Conservation (phyloP, 2,888 invertebrate genomes). For the Tetranychus piercei region DNA sequence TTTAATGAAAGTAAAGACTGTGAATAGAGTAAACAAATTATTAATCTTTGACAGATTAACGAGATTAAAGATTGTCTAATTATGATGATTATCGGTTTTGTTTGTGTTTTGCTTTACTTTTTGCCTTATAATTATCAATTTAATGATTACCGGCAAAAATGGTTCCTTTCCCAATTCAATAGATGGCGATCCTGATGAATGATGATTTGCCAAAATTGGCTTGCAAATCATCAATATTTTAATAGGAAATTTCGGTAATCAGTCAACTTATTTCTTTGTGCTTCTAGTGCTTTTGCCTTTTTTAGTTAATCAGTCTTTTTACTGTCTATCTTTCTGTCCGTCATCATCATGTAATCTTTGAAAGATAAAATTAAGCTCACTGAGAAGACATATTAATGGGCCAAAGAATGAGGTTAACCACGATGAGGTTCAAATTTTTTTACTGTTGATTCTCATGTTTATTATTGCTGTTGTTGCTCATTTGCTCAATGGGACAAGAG, state of each 20-base stretch:
- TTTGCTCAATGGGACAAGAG: background rate
- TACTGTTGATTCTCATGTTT: background rate
- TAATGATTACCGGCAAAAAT: background rate
- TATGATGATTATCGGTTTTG: background rate
- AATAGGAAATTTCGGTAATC: too few relatives aligned
- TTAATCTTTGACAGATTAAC: background rate
- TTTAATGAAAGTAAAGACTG: too few relatives aligned
- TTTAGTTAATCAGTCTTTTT: too few relatives aligned
- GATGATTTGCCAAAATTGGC: background rate
- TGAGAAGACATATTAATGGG: background rate
- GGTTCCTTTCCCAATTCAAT: background rate
- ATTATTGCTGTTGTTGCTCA: background rate
- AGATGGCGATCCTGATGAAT: background rate
- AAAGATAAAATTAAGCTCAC: background rate
- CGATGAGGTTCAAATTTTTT: background rate
- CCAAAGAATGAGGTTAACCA: background rate
- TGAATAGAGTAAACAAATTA: too few relatives aligned
- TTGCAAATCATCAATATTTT: too few relatives aligned
- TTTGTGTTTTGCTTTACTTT: background rate
- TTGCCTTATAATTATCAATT: background rate
- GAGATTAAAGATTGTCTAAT: background rate
- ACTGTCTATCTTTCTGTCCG: too few relatives aligned
- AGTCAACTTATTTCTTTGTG: too few relatives aligned
- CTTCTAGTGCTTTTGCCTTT: too few relatives aligned
- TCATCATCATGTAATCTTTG: too few relatives aligned